phyloP scores from a whole-genome alignment of 2,113 vertebrate genomes.

The Cnemophilus loriae region DNA sequence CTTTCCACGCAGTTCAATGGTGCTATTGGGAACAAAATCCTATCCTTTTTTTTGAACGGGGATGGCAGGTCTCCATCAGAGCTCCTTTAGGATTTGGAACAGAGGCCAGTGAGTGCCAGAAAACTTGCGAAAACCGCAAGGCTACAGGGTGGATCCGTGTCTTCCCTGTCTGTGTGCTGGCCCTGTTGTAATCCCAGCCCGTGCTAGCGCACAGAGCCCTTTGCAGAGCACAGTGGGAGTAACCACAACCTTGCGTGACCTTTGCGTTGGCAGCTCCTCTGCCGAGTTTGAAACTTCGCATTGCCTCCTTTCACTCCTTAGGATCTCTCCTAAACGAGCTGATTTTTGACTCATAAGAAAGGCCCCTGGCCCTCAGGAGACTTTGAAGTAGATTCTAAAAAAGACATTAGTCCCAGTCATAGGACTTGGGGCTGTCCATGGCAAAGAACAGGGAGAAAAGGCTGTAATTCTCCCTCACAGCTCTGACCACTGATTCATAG shows the following conservation, averaged over 20 bases:
- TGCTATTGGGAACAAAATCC: neutral
- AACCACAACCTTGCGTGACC: conserved; percentile 35
- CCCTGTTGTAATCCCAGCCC: neutral
- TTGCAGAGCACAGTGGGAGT: neutral
- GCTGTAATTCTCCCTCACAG: neutral
- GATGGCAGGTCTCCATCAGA: neutral
- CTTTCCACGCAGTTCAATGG: accelerated
- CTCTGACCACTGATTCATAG: conserved; percentile 46
- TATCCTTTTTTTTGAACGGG: neutral
- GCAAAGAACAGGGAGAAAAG: neutral
- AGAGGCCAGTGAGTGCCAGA: neutral
- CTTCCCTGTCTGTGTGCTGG: neutral
- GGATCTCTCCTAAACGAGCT: neutral
- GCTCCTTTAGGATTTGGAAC: neutral
- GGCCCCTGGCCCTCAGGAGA: neutral
- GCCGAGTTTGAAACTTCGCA: neutral
- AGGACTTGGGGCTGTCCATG: neutral
- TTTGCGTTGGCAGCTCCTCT: neutral
- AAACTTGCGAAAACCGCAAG: neutral
- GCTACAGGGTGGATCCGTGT: neutral
- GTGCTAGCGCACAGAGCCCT: neutral
- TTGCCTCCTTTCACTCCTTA: neutral
- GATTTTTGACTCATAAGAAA: neutral
- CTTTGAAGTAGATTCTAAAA: conserved; percentile 13
- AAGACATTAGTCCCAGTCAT: neutral